Base-by-base conservation (phyloP, 2,888 invertebrate species). In the Nymphalis urticae region DNA sequence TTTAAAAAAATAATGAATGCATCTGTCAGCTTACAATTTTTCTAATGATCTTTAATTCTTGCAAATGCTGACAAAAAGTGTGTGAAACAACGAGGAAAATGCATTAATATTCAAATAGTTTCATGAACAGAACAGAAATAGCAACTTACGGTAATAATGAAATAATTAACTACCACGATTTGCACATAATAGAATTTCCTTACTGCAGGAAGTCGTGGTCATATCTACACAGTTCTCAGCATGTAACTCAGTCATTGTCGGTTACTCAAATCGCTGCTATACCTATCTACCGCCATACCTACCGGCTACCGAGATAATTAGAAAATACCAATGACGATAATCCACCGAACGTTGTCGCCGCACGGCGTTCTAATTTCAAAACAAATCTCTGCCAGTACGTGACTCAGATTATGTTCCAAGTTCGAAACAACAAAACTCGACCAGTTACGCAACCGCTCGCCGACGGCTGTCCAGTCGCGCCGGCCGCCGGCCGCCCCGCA, bases 301-400 rank as follows among this genome's bases (percentile, higher is more conserved):
- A 19, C 53, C n/a, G 13, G 24, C 21, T 67, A 66, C 62, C 68
- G 68, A 76, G 81, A 79, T 87, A 86, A 85, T 87, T 87, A 88
- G 81, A 86, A 86, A 88, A 86, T 84, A 84, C 85, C 85, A 83
- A 83, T 81, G 79, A 81, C 85, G 87, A 88, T 90, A 89, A 87
- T 90, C 89, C 85, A 83, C 83, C 85, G 86, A 89, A 86, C 75
- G 86, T 84, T 85, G 87, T 87, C 83, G 85, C 82, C 83, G 84
- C 79, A 79, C 79, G 80, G 85, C 86, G 90, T 85, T 90, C 89
- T 85, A 89, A 88, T 92, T 92, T 91, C 91, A 90, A 90, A 92
- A 92, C 92, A 91, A 92, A 90, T 90, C 90, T 87, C 87, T 84
- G 81, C 85, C 82, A 82, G 86, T 89, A 89, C 90, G 89, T 92